Conservation (phyloP, 2,113 vertebrate species). For the Microcebus lehilahytsara region DNA sequence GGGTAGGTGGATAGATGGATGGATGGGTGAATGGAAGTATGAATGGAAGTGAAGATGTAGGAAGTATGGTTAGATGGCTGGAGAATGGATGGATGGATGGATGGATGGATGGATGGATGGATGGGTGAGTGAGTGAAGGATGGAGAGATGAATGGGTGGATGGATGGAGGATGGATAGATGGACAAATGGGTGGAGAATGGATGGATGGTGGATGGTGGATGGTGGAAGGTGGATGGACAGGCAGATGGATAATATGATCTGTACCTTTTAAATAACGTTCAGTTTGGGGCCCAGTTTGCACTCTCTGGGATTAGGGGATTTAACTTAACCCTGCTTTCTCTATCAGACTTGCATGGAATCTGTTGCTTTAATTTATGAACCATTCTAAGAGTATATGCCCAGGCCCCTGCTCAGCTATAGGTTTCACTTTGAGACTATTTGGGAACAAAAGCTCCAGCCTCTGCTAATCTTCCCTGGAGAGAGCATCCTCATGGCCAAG, state of each 20-base stretch:
- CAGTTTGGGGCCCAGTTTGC: not conserved
- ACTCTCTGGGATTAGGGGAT: not conserved
- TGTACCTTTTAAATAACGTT: not conserved
- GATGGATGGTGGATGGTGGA: not conserved
- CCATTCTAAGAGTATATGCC: not conserved
- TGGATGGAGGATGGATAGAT: not conserved
- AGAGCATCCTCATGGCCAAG: not conserved
- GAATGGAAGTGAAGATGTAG: no score
- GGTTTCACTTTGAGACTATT: no score
- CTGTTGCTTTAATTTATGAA: not conserved
- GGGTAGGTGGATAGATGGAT: no score
- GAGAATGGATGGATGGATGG: no score
- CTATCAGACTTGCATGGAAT: not conserved
- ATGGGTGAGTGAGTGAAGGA: not conserved
- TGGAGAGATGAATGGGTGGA: not conserved
- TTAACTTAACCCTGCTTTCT: not conserved
- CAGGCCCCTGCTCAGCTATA: not conserved
- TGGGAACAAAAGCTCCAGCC: not conserved
- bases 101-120: not conserved
- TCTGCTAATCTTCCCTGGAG: not conserved
- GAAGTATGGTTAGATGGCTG: no score
- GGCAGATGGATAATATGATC: not conserved
- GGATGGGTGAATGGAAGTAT: no score
- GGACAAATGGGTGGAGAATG: not conserved
- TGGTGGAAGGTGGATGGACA: not conserved